A percentile compares a stretch with the other conserved stretches of the same genome.
Conservation (phyloP, 2,113 vertebrate genomes). For the Oceanodroma tethys region DNA sequence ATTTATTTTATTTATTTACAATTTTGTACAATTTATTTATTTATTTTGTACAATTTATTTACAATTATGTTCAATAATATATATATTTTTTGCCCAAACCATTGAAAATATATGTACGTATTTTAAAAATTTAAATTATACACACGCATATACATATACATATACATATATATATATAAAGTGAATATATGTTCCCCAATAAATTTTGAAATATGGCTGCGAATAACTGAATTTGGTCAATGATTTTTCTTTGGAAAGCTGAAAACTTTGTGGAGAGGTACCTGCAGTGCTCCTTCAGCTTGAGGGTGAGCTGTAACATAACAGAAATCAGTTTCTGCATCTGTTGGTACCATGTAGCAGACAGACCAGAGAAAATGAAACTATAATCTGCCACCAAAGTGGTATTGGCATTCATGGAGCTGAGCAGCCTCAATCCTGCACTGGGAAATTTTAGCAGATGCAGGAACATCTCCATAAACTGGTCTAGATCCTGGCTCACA, state of each 20-base stretch:
- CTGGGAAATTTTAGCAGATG: not conserved
- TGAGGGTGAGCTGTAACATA: not conserved
- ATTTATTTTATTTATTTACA: not conserved
- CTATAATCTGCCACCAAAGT: not conserved
- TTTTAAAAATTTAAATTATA: not conserved
- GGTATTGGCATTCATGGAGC: not conserved
- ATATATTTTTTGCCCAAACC: not conserved
- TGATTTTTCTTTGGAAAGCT: not conserved
- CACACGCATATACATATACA: not conserved
- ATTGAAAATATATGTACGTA: accelerated
- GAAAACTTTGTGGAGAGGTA: not conserved
- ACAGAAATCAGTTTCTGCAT: not conserved
- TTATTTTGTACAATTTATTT: not conserved
- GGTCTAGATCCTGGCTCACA: not conserved
- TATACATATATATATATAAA: not conserved
- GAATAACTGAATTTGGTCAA: not conserved
- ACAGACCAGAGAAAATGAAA: not conserved
- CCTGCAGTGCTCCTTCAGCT: not conserved
- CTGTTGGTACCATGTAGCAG: accelerated
- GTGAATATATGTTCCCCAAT: not conserved
- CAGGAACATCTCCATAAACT: not conserved
- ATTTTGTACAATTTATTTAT: not conserved
- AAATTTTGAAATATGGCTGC: not conserved
- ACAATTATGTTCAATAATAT: not conserved
- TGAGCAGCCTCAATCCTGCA: not conserved